Base-by-base conservation (phyloP, 2,797 vertebrate genomes). In the Salarias fasciatus region DNA sequence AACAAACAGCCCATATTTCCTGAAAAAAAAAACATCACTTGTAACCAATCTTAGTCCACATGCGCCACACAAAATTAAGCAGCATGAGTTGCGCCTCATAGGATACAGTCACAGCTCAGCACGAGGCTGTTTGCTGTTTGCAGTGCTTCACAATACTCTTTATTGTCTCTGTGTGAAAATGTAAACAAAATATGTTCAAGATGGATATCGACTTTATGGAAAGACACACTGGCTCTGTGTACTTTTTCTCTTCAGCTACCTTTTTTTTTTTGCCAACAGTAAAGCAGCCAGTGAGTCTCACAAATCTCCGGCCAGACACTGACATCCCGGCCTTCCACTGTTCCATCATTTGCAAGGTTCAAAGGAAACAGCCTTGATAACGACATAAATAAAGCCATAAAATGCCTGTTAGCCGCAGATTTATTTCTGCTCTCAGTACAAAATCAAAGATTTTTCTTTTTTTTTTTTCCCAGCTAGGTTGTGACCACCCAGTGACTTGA, bases 401-500 rank as follows among this genome's bases (percentile, higher is more conserved):
- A 69, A 63, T 53, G 54, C 53, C 46, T n/a, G 31, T 69, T 71
- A 53, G 69, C 29, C 43, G 60, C 1, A 0, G 42, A 31, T 63
- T 61, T 67, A 53, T 69, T 76, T 42, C 14, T 46, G 54, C 47
- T 66, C 61, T 73, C 36, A 42, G 40, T 29, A 28, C 3, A 58
- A 71, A 75, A 78, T 42, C 7, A 1, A 75, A 53, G 11, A 38
- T 9, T 38, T 69, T 75, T 8, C 38, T 67, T 75, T 69, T n/a
- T n/a, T n/a, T n/a, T n/a, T n/a, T n/a, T n/a, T n/a, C n/a, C n/a
- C 47, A 44, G 38, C 46, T 36, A 53, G 63, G 49, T 75, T 65
- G 43, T 70, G 68, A 52, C 58, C 80, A 79, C 62, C 56, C 64
- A 60, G 69, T 10, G 3, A 45, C 54, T 36, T 52, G 72, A 54